Evolutionary conservation across 2,888 invertebrate species (phyloP).

Genomic region (Spilosoma lubricipeda): DNA sequence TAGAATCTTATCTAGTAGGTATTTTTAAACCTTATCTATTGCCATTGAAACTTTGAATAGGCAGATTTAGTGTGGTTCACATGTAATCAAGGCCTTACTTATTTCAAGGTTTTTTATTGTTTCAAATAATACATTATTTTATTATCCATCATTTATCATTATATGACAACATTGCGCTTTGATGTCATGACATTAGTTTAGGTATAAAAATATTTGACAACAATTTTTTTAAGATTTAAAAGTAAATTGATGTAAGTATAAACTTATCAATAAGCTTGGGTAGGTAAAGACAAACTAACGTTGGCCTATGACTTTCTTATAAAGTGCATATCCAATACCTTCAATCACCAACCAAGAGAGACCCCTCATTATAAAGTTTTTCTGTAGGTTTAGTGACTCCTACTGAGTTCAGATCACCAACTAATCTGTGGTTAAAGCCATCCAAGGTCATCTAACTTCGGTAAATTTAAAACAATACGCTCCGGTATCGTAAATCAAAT

Average conservation of each 20-base stretch:
- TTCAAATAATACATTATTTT: conserved; percentile 26
- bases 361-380: conserved; percentile 27
- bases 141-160: conserved; percentile 20
- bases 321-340: conserved; percentile 30
- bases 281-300: conserved; percentile 20
- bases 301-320: conserved; percentile 45
- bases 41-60: conserved; percentile 44
- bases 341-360: conserved; percentile 16
- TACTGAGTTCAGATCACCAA: conserved; percentile 16
- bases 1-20: conserved; percentile 23
- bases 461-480: conserved; percentile 10
- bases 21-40: conserved; percentile 29
- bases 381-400: conserved; percentile 29
- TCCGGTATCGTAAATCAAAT: conserved; percentile 7
- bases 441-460: conserved; percentile 15
- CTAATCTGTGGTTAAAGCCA: conserved; percentile 14
- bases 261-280: conserved; percentile 23
- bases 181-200: conserved; percentile 17
- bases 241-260: conserved; percentile 21
- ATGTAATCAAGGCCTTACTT: conserved; percentile 30
- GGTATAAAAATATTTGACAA: conserved; percentile 23
- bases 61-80: conserved; percentile 34
- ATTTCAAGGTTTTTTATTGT: conserved; percentile 44
- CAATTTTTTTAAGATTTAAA: conserved; percentile 25
- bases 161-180: conserved; percentile 8